Conservation (phyloP, 1,140 invertebrate species). For the Planococcus citri region DNA sequence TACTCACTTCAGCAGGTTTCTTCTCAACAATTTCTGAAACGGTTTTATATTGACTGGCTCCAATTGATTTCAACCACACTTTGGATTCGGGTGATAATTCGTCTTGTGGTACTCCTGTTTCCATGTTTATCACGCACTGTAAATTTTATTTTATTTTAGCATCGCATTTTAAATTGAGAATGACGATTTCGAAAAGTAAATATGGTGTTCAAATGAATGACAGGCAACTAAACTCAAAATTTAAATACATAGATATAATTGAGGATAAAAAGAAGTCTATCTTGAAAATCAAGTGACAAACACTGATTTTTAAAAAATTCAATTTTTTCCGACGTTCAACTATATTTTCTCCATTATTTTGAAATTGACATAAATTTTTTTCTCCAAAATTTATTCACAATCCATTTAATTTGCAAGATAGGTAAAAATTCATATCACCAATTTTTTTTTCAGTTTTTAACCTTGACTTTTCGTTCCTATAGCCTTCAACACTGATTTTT, state of each 20-base stretch:
- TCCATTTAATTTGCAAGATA: no score
- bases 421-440: no score
- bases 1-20: conserved; percentile 40
- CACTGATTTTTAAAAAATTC: no score
- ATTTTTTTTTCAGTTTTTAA: not conserved
- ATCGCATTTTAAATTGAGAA: not conserved
- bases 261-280: no score
- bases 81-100: conserved; percentile 48
- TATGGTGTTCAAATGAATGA: not conserved
- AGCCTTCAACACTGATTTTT: no score
- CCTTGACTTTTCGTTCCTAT: not conserved
- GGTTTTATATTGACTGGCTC: not conserved
- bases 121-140: conserved; percentile 52
- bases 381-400: no score
- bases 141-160: not conserved
- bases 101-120: conserved; percentile 56
- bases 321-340: no score
- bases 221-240: not conserved
- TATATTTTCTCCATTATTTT: no score
- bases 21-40: conserved; percentile 22
- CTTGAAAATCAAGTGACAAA: no score
- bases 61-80: conserved; percentile 50
- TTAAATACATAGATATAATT: no score
- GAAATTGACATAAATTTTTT: no score
- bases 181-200: no score